Conservation (phyloP, 2,797 vertebrate genomes). For the Buceros bicornis region DNA sequence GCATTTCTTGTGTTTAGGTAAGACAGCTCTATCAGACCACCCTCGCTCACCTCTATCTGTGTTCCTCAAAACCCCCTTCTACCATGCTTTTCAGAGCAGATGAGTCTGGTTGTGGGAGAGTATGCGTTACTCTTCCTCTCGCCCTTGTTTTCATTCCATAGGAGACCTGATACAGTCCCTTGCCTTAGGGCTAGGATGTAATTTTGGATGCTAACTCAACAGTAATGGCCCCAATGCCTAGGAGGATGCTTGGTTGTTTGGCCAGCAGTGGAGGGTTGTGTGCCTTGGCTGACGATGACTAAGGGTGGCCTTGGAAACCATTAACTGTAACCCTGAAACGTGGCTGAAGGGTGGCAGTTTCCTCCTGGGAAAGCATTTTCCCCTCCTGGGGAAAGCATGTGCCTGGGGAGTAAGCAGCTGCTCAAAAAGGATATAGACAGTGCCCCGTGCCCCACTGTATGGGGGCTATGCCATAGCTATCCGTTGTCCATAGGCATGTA, state of each 20-base stretch:
- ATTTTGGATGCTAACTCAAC: neutral
- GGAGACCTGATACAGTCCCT: neutral
- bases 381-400: neutral
- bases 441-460: rapidly evolving
- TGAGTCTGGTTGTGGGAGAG: neutral
- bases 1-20: neutral
- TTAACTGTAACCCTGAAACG: neutral
- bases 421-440: neutral
- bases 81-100: neutral
- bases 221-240: neutral
- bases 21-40: neutral
- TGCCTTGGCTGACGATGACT: neutral
- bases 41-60: neutral
- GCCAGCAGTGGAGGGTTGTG: neutral
- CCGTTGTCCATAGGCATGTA: rapidly evolving
- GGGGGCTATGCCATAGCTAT: neutral
- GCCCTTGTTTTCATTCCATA: neutral
- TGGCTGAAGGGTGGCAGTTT: neutral
- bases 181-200: neutral
- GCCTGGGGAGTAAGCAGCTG: neutral
- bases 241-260: neutral
- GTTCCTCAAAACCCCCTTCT: neutral
- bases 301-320: neutral
- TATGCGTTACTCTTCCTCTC: neutral
- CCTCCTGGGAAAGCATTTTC: neutral